Evolutionary conservation across 2,797 vertebrate species (phyloP).

Genomic region (Acanthiza pusilla): DNA sequence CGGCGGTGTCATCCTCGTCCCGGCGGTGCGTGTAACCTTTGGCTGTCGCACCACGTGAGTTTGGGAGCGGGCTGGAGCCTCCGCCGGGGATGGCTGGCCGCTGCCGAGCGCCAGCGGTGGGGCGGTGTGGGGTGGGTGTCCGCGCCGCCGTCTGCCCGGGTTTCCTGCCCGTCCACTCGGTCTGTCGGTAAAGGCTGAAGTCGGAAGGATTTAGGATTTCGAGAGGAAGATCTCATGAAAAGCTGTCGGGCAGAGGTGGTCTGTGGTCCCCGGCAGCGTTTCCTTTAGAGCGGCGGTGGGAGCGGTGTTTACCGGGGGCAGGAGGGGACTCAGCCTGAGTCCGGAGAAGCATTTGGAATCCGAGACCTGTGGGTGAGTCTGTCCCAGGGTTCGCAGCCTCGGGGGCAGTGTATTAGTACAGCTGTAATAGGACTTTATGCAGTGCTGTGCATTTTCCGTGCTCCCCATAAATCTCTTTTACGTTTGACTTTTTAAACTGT

Average conservation of each 20-base stretch:
- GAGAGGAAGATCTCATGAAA: background rate
- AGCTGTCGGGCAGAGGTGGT: background rate
- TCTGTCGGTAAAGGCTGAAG: background rate
- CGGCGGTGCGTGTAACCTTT: constrained; percentile 44
- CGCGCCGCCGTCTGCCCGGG: background rate
- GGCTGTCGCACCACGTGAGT: constrained; percentile 56
- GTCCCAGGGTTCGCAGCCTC: background rate
- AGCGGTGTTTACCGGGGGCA: background rate
- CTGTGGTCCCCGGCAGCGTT: background rate
- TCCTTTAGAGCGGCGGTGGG: background rate
- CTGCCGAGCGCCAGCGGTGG: background rate
- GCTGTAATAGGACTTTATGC: background rate
- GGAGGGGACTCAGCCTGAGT: background rate
- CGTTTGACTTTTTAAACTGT: background rate
- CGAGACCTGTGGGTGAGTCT: background rate
- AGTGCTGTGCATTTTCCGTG: background rate
- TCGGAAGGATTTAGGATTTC: background rate
- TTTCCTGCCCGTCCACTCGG: background rate
- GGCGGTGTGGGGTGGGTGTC: background rate
- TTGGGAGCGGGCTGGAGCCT: constrained; percentile 18
- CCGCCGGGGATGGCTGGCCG: background rate
- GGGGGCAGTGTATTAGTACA: background rate
- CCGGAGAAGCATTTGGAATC: background rate
- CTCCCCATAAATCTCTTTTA: background rate
- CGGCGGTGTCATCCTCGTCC: background rate